phyloP scores from a whole-genome alignment of 2,113 vertebrate species.

The Corapipo altera region DNA sequence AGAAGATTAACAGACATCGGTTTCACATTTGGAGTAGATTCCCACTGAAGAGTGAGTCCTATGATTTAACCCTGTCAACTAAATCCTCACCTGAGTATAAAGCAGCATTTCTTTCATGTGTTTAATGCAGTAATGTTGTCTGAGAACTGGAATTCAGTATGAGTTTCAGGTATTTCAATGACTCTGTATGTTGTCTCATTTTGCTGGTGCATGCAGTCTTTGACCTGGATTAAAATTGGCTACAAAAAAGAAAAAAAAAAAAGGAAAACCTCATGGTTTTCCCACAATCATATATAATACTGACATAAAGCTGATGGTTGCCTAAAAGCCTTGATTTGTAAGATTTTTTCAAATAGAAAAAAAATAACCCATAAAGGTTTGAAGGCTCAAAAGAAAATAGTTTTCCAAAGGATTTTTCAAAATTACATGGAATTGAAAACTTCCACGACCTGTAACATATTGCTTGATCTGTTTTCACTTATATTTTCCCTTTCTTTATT shows the following conservation, averaged over 20 bases:
- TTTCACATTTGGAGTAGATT: constrained; percentile 7
- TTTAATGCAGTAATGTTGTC: neutral
- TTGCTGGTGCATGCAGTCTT: neutral
- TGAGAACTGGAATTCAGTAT: neutral
- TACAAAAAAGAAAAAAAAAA: neutral
- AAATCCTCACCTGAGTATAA: neutral
- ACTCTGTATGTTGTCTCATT: neutral
- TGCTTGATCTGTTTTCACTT: neutral
- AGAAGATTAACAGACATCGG: neutral
- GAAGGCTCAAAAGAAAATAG: neutral
- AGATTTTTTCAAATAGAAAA: neutral
- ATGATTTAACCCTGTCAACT: neutral
- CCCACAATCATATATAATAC: neutral
- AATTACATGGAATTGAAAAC: neutral
- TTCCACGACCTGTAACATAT: neutral
- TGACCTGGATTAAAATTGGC: neutral
- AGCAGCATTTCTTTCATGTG: neutral
- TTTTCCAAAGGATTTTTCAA: neutral
- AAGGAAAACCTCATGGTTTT: neutral
- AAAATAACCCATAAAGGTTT: neutral
- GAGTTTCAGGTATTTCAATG: neutral
- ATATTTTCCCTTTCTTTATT: neutral
- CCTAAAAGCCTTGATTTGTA: neutral
- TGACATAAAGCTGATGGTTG: neutral
- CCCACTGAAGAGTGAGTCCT: neutral